Evolutionary conservation across 2,797 vertebrate genomes (phyloP).

Genomic region (Tapera naevia): DNA sequence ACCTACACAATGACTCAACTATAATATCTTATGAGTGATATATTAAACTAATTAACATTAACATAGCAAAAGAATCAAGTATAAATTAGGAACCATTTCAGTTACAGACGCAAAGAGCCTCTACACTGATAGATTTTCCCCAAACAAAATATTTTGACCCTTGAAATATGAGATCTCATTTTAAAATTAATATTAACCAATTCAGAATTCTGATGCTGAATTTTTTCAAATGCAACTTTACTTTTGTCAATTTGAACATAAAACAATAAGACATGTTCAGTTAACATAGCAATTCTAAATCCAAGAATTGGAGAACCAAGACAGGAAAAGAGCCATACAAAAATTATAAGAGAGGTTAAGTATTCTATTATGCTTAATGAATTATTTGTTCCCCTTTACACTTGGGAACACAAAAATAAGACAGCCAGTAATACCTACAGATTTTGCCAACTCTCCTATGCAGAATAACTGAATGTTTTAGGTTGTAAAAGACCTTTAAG

Average conservation of each 20-base stretch:
- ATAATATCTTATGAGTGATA: constrained; percentile 51
- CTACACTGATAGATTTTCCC: background rate
- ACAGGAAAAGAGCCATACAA: background rate
- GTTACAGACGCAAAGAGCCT: background rate
- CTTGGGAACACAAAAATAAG: background rate
- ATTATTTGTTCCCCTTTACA: background rate
- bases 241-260: background rate
- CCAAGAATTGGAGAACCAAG: background rate
- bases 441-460: background rate
- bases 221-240: background rate
- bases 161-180: background rate
- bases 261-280: background rate
- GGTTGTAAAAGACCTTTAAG: no score
- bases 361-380: background rate
- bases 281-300: background rate
- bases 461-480: background rate
- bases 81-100: constrained; percentile 37
- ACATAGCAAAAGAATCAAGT: constrained; percentile 31
- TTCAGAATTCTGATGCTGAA: background rate
- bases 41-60: constrained; percentile 62
- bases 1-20: constrained; percentile 50
- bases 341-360: background rate
- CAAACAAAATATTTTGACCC: background rate
- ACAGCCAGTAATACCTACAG: background rate
- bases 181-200: background rate